Conservation (phyloP, 2,888 invertebrate species). For the Nymphalis c-album region DNA sequence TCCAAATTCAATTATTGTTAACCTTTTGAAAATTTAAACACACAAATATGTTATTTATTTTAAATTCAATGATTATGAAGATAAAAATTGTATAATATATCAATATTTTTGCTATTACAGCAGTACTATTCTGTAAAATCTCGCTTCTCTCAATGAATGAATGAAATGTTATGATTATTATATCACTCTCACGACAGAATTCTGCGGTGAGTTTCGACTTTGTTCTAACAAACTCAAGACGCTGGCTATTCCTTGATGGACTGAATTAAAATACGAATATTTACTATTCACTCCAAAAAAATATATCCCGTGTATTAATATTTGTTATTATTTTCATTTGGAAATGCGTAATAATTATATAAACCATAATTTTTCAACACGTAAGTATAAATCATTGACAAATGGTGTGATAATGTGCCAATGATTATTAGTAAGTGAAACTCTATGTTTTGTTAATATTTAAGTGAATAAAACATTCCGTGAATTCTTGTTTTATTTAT, state of each 20-base stretch:
- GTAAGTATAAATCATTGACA: constrained; percentile 66
- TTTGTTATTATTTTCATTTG: not conserved
- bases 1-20: not conserved
- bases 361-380: not conserved
- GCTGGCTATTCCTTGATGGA: too few relatives aligned
- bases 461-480: constrained; percentile 14
- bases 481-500: constrained; percentile 19
- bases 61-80: not conserved
- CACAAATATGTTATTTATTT: not conserved
- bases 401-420: constrained; percentile 82
- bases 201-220: too few relatives aligned
- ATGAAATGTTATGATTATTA: too few relatives aligned
- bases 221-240: too few relatives aligned
- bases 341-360: not conserved
- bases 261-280: too few relatives aligned
- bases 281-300: too few relatives aligned
- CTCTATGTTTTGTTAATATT: constrained; percentile 23
- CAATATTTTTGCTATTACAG: too few relatives aligned
- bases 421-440: constrained; percentile 72
- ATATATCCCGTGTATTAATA: too few relatives aligned
- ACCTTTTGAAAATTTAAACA: not conserved
- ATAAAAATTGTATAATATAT: not conserved
- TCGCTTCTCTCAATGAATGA: too few relatives aligned
- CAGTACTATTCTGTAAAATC: too few relatives aligned
- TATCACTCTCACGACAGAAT: too few relatives aligned